These are phyloP conservation scores for Dendrocincla tyrannina DNA, from an alignment of 2,797 vertebrate genomes.

Conservation along the genomic window DNA sequence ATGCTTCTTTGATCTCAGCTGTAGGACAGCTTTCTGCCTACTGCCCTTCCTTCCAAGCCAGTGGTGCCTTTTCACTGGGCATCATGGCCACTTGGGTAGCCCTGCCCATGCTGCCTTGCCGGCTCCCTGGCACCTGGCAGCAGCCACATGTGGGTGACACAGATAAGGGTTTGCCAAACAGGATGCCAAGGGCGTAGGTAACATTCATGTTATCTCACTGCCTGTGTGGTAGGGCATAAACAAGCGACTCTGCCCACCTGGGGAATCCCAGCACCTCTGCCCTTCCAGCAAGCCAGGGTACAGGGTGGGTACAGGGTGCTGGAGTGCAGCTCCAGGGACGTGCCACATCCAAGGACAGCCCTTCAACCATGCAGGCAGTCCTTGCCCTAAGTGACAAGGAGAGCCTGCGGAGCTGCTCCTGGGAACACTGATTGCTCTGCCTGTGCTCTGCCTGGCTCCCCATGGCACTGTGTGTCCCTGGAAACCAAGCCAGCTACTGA, in stretches of 20 bases:
- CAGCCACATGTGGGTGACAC: neutral
- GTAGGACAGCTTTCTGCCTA: neutral
- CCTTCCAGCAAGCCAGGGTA: fast-evolving
- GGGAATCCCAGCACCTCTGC: neutral
- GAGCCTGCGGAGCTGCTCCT: neutral
- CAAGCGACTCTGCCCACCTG: neutral
- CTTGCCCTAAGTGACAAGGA: neutral
- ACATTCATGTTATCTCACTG: neutral
- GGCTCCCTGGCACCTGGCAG: neutral
- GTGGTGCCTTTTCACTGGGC: neutral
- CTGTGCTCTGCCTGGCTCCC: neutral
- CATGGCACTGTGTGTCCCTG: neutral
- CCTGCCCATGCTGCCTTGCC: fast-evolving
- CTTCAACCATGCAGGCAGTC: neutral
- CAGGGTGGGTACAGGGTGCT: neutral
- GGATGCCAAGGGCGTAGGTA: neutral
- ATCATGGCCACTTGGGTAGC: fast-evolving
- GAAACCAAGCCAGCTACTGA: fast-evolving
- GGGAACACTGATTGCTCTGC: neutral
- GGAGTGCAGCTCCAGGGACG: neutral
- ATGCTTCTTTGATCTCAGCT: neutral
- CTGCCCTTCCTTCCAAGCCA: fast-evolving
- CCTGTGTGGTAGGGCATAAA: neutral
- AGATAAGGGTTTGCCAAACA: conserved; percentile 14
- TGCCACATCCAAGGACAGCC: neutral